phyloP scores from a whole-genome alignment of 2,797 vertebrate genomes.

The Cyclopterus lumpus region DNA sequence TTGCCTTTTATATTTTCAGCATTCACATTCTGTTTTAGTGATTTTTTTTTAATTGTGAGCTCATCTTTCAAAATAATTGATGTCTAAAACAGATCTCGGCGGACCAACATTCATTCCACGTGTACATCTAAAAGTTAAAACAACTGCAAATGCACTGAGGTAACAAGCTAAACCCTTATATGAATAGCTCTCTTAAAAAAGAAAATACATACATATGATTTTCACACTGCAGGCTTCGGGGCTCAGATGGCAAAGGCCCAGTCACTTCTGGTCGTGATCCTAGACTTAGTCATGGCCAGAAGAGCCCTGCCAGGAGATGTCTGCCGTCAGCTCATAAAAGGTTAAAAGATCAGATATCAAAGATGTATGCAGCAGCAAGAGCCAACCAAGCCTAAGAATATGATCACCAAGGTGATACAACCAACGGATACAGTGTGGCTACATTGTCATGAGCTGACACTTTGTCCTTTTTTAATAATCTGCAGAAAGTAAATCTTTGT shows the following conservation, averaged over 20 bases:
- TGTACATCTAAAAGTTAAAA: neutral
- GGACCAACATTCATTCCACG: neutral
- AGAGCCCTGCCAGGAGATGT: slow-evolving; percentile 3
- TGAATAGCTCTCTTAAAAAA: neutral
- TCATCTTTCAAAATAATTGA: neutral
- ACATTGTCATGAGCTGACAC: neutral
- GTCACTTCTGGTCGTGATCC: slow-evolving; percentile 32
- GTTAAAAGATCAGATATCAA: slow-evolving; percentile 30
- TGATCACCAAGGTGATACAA: slow-evolving; percentile 14
- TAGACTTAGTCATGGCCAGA: slow-evolving; percentile 11
- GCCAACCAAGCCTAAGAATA: slow-evolving; percentile 33
- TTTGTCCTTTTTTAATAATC: slow-evolving; percentile 8
- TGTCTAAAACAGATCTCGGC: neutral
- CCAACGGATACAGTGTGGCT: neutral
- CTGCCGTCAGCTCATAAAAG: slow-evolving; percentile 13
- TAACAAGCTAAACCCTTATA: neutral
- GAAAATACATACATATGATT: neutral
- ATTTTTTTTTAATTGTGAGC: neutral
- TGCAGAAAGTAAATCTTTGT: neutral
- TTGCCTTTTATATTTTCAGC: neutral
- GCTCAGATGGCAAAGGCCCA: slow-evolving; percentile 39
- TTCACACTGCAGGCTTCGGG: neutral
- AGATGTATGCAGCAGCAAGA: slow-evolving; percentile 8
- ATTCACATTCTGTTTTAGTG: neutral
- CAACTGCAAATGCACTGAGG: neutral